A percentile compares a stretch with the other conserved stretches of the same genome.
Conservation (phyloP, 2,888 invertebrate genomes). For the Acleris cristana region DNA sequence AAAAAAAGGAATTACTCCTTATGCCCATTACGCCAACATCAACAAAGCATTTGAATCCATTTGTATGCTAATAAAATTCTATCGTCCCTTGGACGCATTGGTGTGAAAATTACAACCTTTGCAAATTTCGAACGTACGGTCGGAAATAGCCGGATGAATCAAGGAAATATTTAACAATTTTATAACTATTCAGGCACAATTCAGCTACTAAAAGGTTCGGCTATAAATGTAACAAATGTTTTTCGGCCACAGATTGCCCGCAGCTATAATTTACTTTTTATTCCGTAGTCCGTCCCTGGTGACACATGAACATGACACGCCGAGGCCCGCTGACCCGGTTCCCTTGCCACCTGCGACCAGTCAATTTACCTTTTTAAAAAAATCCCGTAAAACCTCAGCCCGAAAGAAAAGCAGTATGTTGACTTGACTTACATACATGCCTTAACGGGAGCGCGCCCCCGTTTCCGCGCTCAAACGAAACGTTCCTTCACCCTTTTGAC, state of each 20-base stretch:
- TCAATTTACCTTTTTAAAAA: slow-evolving; percentile 79
- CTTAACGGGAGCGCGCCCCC: slow-evolving; percentile 70
- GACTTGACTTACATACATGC: slow-evolving; percentile 76
- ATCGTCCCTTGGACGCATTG: no score
- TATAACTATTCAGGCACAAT: slow-evolving; percentile 22
- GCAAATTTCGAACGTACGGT: neutral
- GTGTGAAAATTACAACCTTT: neutral
- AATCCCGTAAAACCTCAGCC: slow-evolving; percentile 70
- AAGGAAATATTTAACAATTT: slow-evolving; percentile 1
- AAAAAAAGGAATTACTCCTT: no score
- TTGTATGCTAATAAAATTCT: no score
- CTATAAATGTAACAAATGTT: slow-evolving; percentile 19
- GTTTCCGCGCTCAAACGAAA: slow-evolving; percentile 65
- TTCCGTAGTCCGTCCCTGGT: slow-evolving; percentile 61
- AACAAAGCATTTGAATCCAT: no score
- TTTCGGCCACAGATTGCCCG: slow-evolving; percentile 25
- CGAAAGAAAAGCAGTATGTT: slow-evolving; percentile 78
- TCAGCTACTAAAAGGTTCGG: slow-evolving; percentile 25
- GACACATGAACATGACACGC: slow-evolving; percentile 79
- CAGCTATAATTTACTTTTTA: slow-evolving; percentile 33
- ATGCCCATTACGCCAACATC: no score
- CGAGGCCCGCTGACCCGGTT: slow-evolving; percentile 80
- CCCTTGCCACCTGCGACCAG: slow-evolving; percentile 75
- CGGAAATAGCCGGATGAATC: no score
- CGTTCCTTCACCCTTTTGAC: slow-evolving; percentile 56